Evolutionary conservation across 1,140 invertebrate genomes (phyloP).

Genomic region (Wiebesia pumilae): DNA sequence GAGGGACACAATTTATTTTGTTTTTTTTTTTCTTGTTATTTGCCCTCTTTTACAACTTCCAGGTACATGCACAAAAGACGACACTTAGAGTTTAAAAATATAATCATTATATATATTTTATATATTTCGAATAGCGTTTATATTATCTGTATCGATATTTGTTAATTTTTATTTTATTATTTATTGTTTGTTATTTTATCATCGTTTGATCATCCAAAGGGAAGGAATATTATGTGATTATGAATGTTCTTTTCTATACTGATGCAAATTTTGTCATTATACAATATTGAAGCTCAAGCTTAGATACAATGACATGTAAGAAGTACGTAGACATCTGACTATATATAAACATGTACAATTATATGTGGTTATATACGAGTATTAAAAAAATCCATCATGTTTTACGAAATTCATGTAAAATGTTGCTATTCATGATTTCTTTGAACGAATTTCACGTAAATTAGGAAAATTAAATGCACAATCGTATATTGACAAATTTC

Average conservation of each 20-base stretch:
- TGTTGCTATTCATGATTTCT: not conserved
- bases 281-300: not conserved
- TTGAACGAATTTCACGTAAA: not conserved
- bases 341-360: conserved; percentile 5
- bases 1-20: conserved; percentile 13
- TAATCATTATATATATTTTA: conserved; percentile 71
- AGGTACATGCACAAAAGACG: conserved; percentile 70
- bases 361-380: conserved; percentile 11
- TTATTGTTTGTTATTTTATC: conserved; percentile 20
- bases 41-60: conserved; percentile 37
- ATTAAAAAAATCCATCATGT: conserved; percentile 14
- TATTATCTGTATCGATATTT: conserved; percentile 64
- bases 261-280: conserved; percentile 14
- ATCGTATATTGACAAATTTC: conserved; percentile 25
- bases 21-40: conserved; percentile 12
- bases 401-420: not conserved
- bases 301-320: conserved; percentile 13
- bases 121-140: conserved; percentile 72
- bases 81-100: conserved; percentile 77
- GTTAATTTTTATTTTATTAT: conserved; percentile 51
- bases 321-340: conserved; percentile 18
- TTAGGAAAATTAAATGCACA: not conserved
- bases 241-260: not conserved
- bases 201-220: conserved; percentile 11
- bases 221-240: not conserved